phyloP scores from a whole-genome alignment of 2,797 vertebrate genomes.

The Microctenopoma stevenorrisi region DNA sequence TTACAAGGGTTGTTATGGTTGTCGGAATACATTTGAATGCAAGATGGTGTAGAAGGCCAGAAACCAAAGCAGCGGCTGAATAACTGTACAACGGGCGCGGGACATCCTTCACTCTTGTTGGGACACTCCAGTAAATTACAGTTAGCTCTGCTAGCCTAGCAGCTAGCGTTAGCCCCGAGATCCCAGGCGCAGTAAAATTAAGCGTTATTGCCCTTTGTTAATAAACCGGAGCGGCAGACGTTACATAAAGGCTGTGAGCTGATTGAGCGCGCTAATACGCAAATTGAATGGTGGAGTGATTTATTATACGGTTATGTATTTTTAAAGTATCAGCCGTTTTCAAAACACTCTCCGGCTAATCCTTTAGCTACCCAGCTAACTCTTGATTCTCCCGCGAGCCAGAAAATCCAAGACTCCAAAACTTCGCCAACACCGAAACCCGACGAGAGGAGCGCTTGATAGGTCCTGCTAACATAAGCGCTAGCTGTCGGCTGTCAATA shows the following conservation, averaged over 20 bases:
- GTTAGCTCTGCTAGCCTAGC: conserved; percentile 76
- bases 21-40: conserved; percentile 44
- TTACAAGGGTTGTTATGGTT: conserved; percentile 73
- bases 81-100: conserved; percentile 67
- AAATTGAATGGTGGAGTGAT: conserved; percentile 8
- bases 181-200: conserved; percentile 82
- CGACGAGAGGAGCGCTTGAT: conserved; percentile 52
- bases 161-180: conserved; percentile 65
- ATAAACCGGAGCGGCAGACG: conserved; percentile 74
- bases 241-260: conserved; percentile 32
- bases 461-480: conserved; percentile 40
- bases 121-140: conserved; percentile 83
- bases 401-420: conserved; percentile 80
- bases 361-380: conserved; percentile 75
- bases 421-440: conserved; percentile 81
- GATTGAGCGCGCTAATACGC: background rate
- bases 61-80: conserved; percentile 54
- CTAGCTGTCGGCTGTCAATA: conserved; percentile 31
- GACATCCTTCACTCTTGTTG: conserved; percentile 74
- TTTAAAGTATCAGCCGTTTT: conserved; percentile 49
- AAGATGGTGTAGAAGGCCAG: conserved; percentile 44
- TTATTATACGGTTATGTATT: conserved; percentile 34
- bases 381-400: conserved; percentile 80
- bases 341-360: conserved; percentile 70
- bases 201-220: conserved; percentile 87